Conservation (phyloP, 2,113 vertebrate genomes). For the Gallinago paraguaiae region DNA sequence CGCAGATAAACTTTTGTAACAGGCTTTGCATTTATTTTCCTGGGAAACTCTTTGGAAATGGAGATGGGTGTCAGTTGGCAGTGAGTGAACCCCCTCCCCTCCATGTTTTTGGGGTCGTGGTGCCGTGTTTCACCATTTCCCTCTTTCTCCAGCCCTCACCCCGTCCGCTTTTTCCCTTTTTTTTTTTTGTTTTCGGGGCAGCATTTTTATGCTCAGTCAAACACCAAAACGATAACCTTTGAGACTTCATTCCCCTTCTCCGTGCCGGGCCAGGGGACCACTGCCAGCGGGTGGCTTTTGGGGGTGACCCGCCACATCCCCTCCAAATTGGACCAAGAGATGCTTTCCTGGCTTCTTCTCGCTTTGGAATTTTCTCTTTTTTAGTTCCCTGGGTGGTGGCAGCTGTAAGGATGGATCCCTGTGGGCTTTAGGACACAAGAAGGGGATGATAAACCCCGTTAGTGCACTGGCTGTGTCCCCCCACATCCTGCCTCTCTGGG, state of each 20-base stretch:
- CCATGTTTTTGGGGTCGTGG: fast-evolving
- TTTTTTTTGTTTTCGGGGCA: background rate
- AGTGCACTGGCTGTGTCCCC: background rate
- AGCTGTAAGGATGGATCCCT: fast-evolving
- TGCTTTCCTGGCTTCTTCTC: background rate
- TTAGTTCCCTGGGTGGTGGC: background rate
- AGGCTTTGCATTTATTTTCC: conserved; percentile 19
- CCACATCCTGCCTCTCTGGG: background rate
- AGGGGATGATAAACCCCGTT: background rate
- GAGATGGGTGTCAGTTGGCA: background rate
- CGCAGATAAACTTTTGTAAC: conserved; percentile 41
- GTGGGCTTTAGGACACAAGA: background rate
- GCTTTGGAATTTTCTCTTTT: background rate
- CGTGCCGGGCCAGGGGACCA: background rate
- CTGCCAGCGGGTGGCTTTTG: background rate
- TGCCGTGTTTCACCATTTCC: background rate
- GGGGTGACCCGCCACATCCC: background rate
- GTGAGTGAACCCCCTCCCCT: background rate
- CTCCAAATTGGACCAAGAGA: fast-evolving
- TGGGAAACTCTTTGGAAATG: background rate
- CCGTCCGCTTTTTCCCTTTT: background rate
- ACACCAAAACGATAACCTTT: conserved; percentile 4
- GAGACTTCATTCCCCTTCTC: background rate
- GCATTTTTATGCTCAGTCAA: background rate
- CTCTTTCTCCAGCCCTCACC: background rate